These are phyloP conservation scores for Caenorhabditis sp. DNA, from an alignment of 2,888 invertebrate genomes.

Conservation along the genomic window DNA sequence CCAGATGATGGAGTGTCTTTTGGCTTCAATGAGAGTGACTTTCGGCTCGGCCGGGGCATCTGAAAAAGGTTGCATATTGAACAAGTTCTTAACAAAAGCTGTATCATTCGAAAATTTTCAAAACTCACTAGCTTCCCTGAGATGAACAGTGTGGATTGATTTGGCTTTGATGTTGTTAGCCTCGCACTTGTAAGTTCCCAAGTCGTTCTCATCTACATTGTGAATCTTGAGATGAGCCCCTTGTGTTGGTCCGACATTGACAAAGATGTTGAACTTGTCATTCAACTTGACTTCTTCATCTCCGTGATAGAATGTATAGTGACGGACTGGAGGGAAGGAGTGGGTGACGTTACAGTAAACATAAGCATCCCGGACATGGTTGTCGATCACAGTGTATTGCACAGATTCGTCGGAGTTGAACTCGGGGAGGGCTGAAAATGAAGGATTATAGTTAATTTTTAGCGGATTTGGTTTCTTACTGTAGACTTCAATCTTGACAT, in stretches of 20 bases:
- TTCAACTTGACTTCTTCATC: conserved; percentile 69
- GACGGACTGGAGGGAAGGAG: conserved; percentile 74
- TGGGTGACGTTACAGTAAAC: conserved; percentile 78
- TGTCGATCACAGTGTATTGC: conserved; percentile 73
- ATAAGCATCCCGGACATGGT: conserved; percentile 54
- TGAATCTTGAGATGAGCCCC: conserved; percentile 73
- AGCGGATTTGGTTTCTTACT: conserved; percentile 61
- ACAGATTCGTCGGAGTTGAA: conserved; percentile 70
- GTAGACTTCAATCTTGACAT: conserved; percentile 76
- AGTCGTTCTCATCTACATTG: conserved; percentile 76
- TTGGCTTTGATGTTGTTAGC: conserved; percentile 80
- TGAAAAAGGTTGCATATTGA: conserved; percentile 31
- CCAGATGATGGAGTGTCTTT: conserved; percentile 75
- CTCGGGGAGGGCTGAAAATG: conserved; percentile 72
- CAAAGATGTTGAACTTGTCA: conserved; percentile 70
- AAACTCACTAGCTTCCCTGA: conserved; percentile 77
- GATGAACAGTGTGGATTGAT: conserved; percentile 72
- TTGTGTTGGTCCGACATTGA: conserved; percentile 68
- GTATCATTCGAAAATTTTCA: not conserved
- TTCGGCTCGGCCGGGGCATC: conserved; percentile 79
- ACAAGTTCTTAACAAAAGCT: not conserved
- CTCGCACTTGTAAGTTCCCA: conserved; percentile 78
- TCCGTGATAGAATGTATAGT: conserved; percentile 76
- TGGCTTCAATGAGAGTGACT: conserved; percentile 70
- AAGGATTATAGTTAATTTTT: not conserved